Base-by-base conservation (phyloP, 1,140 invertebrate genomes). In the Melitaea cinxia region DNA sequence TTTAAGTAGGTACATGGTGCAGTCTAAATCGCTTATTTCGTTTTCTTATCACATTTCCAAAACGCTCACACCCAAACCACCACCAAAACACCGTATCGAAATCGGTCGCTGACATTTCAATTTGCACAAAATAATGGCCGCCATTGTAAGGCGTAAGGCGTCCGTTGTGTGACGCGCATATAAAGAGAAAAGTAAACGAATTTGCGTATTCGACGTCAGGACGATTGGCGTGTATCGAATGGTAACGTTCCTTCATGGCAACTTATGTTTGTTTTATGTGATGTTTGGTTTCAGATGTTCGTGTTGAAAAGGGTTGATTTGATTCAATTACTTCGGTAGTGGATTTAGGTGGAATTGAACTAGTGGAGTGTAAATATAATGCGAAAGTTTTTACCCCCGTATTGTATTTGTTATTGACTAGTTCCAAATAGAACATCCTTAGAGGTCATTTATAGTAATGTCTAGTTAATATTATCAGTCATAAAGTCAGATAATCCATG, bases 61-160 rank as follows among this genome's bases (percentile, higher is more conserved):
- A 45, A 0, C 35, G 53, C 53, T 55, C 9, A 4, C 37, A 30
- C 23, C 12, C 1, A 21, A 12, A 24, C 24, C 39, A 15, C n/a
- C 23, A n/a, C 14, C 1, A 17, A 21, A 12, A 24, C 23, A 23
- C 56, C 35, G 55, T 53, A 65, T 42, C 33, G 63, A 56, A 50
- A 58, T 65, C 63, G 49, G 55, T 35, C 55, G 63, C 35, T 65
- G 63, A 65, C 63, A 59, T 65, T 65, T 65, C 63, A 65, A 65
- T 65, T 65, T 65, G 63, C 53, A 35, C 17, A 65, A 65, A 65
- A 65, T 65, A 65, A 65, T 65, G 63, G 63, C 10, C 12, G 24
- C 28, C 56, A 65, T 65, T 65, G 63, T 65, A 45, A 65, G 63
- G 63, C 55, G 63, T 30, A 45, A 42, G 35, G 63, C 63, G 63